A percentile compares a stretch with the other conserved stretches of the same genome.
Conservation (phyloP, 2,113 vertebrate genomes). For the Pseudorhombus dupliciocellatus region DNA sequence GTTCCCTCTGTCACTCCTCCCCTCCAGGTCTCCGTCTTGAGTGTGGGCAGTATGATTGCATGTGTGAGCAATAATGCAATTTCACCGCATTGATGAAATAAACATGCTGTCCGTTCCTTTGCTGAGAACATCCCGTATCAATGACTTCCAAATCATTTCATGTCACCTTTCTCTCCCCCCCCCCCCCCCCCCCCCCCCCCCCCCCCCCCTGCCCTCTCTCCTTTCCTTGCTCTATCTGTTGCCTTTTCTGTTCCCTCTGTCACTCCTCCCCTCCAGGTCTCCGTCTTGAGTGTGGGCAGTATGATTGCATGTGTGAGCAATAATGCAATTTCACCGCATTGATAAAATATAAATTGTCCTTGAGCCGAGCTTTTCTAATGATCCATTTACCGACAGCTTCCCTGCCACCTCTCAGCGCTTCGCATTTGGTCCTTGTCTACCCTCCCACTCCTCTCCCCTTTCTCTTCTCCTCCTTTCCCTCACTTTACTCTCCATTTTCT, state of each 20-base stretch:
- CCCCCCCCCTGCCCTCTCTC: constrained; percentile 8
- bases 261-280: constrained; percentile 56
- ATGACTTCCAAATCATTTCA: constrained; percentile 92
- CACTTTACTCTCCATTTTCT: constrained; percentile 73
- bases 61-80: constrained; percentile 98
- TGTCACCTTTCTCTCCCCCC: constrained; percentile 85
- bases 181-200: constrained; percentile 40
- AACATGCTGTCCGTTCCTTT: constrained; percentile 81
- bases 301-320: constrained; percentile 97
- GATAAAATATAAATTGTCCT: constrained; percentile 99
- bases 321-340: constrained; percentile 99
- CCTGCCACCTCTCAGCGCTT: constrained; percentile 89
- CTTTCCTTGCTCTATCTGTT: constrained; percentile 45
- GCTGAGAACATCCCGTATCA: constrained; percentile 78
- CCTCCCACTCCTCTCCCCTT: constrained; percentile 60
- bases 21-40: constrained; percentile 79
- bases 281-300: constrained; percentile 93
- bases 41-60: constrained; percentile 99
- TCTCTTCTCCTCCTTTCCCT: background rate
- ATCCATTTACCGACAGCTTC: constrained; percentile 98
- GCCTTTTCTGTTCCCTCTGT: constrained; percentile 40
- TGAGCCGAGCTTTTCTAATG: constrained; percentile 99
- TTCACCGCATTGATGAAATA: constrained; percentile 95
- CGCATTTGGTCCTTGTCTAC: constrained; percentile 57
- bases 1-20: constrained; percentile 29